Conservation (phyloP, 2,888 invertebrate species). For the Chloroclysta siterata region DNA sequence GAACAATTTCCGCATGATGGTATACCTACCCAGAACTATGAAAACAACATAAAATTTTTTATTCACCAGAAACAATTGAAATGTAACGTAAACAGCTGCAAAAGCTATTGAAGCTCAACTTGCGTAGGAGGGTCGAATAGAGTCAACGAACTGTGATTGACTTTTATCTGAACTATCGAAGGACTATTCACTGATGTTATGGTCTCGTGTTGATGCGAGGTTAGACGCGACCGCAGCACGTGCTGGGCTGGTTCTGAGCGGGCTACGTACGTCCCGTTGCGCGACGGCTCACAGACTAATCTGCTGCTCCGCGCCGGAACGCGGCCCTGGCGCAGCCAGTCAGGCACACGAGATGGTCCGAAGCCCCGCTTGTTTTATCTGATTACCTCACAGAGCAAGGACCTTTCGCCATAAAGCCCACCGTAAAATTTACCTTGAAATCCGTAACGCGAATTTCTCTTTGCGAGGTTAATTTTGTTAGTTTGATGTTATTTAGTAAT, state of each 20-base stretch:
- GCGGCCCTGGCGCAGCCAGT: conserved; percentile 46
- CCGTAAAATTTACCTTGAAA: conserved; percentile 80
- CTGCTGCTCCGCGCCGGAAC: conserved; percentile 50
- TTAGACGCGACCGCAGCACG: conserved; percentile 45
- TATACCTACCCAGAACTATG: background rate
- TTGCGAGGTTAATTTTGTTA: conserved; percentile 52
- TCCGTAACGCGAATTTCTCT: conserved; percentile 65
- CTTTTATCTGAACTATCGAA: conserved; percentile 43
- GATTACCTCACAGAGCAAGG: conserved; percentile 82
- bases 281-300: conserved; percentile 74
- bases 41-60: conserved; percentile 22
- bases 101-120: conserved; percentile 40
- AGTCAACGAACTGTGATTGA: conserved; percentile 52
- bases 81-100: conserved; percentile 43
- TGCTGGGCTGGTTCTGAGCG: conserved; percentile 48
- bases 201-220: conserved; percentile 47
- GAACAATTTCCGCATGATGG: conserved; percentile 28
- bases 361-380: conserved; percentile 72
- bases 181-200: conserved; percentile 41
- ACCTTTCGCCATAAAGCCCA: conserved; percentile 80
- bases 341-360: conserved; percentile 65
- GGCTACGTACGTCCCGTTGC: conserved; percentile 71
- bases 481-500: conserved; percentile 37
- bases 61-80: conserved; percentile 37
- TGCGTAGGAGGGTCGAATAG: conserved; percentile 40